Conservation (phyloP, 2,113 vertebrate genomes). For the Montifringilla adamsi region DNA sequence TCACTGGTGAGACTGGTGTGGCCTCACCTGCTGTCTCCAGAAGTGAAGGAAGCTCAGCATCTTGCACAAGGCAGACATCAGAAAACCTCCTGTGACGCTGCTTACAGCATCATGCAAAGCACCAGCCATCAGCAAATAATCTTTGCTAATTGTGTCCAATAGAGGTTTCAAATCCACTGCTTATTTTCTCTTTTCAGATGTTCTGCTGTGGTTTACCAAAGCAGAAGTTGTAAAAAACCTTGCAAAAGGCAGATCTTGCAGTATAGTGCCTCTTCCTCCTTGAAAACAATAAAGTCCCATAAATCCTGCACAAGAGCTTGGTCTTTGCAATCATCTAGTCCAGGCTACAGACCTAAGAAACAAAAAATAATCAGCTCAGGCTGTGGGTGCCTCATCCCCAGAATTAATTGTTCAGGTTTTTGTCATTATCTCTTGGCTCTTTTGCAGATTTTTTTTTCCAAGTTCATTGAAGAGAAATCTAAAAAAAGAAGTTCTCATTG, state of each 20-base stretch:
- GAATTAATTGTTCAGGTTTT: constrained; percentile 40
- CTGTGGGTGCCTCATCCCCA: not conserved
- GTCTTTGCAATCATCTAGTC: not conserved
- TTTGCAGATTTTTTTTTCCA: not conserved
- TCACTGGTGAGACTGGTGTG: not conserved
- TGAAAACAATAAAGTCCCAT: not conserved
- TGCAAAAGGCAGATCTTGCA: not conserved
- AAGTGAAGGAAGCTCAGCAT: not conserved
- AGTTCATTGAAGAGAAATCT: not conserved
- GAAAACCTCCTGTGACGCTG: not conserved
- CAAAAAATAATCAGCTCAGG: constrained; percentile 7
- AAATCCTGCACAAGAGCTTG: not conserved
- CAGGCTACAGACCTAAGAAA: not conserved
- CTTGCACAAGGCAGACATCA: not conserved
- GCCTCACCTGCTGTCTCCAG: not conserved
- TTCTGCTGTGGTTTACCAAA: not conserved
- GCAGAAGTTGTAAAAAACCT: not conserved
- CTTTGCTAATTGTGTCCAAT: not conserved
- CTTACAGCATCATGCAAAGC: not conserved
- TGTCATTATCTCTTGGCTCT: not conserved
- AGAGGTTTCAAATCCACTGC: not conserved
- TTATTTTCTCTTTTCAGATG: not conserved
- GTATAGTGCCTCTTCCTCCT: not conserved
- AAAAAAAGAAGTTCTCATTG: not conserved
- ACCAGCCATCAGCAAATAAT: not conserved